Evolutionary conservation across 2,113 vertebrate genomes (phyloP).

Genomic region (Caloenas nicobarica): DNA sequence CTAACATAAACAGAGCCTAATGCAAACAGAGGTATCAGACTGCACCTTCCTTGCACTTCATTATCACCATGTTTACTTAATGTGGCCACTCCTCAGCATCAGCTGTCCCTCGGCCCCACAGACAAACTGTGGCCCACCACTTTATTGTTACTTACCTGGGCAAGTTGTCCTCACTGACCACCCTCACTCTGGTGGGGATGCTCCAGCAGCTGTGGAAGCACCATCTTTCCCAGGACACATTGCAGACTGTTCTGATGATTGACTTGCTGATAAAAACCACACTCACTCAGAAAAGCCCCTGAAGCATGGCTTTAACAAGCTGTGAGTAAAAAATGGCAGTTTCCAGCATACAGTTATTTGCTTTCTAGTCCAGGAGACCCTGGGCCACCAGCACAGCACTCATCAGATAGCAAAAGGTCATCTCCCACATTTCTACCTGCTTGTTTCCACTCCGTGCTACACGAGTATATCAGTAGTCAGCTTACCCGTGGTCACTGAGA

Average conservation of each 20-base stretch:
- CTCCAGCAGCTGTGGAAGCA: neutral
- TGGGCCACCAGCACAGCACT: neutral
- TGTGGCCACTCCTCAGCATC: neutral
- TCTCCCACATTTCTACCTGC: neutral
- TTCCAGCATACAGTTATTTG: neutral
- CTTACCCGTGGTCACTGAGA: accelerated
- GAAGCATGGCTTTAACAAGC: neutral
- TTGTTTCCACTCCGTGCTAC: neutral
- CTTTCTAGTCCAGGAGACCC: neutral
- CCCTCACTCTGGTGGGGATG: accelerated
- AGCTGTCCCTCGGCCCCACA: neutral
- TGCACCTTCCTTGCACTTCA: neutral
- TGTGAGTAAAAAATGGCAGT: neutral
- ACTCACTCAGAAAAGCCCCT: neutral
- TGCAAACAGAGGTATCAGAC: neutral
- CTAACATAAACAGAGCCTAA: neutral
- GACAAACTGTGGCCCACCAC: neutral
- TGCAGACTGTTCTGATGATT: neutral
- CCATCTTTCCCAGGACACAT: accelerated
- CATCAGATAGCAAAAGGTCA: neutral
- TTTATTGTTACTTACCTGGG: neutral
- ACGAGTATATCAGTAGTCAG: accelerated
- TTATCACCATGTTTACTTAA: neutral
- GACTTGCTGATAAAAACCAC: neutral
- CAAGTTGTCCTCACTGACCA: neutral